Base-by-base conservation (phyloP, 2,113 vertebrate genomes). In the Boulengeromyrus knoepffleri region DNA sequence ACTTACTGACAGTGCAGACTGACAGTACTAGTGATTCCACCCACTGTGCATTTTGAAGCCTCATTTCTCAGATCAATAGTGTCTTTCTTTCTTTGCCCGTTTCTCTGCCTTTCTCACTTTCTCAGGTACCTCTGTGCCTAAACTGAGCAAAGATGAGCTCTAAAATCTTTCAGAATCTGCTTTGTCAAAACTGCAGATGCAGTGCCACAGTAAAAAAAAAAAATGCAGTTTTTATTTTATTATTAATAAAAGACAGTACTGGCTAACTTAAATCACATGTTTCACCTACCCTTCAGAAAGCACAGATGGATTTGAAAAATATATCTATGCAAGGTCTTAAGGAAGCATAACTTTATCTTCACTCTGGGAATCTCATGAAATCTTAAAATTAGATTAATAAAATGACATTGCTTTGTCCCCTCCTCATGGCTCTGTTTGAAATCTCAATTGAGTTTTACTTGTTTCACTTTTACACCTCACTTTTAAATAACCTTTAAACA, bases 401-500 rank as follows among this genome's bases (percentile, higher is more conserved):
- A 80, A 80, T 80, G 74, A 80, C 74, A 80, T 80, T 80, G 74
- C 74, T 39, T 3, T 6, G 62, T 70, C 27, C 62, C n/a, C 62
- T 70, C 27, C 62, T 31, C 62, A 66, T 70, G 62, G 27, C 62
- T 66, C 58, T 70, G n/a, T 70, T 70, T 70, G 62, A 70, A 70
- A 70, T 70, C 62, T 70, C 62, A 70, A 31, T 70, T 70, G 62
- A 70, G 62, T 70, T 80, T 42, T 19, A 42, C 31, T 39, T 80
- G 36, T 19, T 80, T 80, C 17, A 42, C 31, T 80, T 80, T 80
- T 80, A 80, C 31, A 39, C 15, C 36, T 80, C 74, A 80, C 74
- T 42, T 80, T 80, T 42, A 80, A 80, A 80, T 80, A 80, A 80
- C 74, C 74, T 80, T 80, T 42, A 80, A 80, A 80, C 36, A 80